Conservation (phyloP, 2,797 vertebrate species). For the Danio choprae region DNA sequence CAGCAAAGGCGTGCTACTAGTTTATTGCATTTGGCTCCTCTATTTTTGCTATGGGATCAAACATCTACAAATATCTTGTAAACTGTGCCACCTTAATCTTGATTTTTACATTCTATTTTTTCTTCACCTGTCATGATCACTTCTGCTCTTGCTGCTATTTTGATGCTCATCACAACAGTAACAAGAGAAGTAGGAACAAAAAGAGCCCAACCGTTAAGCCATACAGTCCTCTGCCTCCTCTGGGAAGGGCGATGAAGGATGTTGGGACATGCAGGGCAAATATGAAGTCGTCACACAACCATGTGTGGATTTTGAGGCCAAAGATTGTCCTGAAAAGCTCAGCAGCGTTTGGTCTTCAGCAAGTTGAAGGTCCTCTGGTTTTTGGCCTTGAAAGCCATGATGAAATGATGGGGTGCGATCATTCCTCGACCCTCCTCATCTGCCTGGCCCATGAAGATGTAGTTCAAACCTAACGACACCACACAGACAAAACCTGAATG, state of each 20-base stretch:
- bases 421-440: constrained; percentile 92
- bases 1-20: constrained; percentile 61
- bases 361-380: constrained; percentile 89
- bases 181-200: background rate
- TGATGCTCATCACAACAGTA: constrained; percentile 3
- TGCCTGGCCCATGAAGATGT: constrained; percentile 96
- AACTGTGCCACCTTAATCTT: constrained; percentile 42
- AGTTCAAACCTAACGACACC: constrained; percentile 90
- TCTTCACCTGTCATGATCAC: background rate
- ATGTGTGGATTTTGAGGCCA: background rate
- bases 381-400: constrained; percentile 93
- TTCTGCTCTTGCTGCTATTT: background rate
- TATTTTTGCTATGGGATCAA: constrained; percentile 56
- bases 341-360: constrained; percentile 92
- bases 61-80: constrained; percentile 53
- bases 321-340: constrained; percentile 56
- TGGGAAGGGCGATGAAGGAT: background rate
- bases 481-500: constrained; percentile 85
- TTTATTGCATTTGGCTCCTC: constrained; percentile 74
- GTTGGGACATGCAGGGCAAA: constrained; percentile 29
- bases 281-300: background rate
- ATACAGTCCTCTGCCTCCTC: background rate
- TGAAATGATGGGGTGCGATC: constrained; percentile 90
- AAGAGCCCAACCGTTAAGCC: background rate
- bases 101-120: background rate